Conservation (phyloP, 2,888 invertebrate species). For the Ommatoiulus sabulosus region DNA sequence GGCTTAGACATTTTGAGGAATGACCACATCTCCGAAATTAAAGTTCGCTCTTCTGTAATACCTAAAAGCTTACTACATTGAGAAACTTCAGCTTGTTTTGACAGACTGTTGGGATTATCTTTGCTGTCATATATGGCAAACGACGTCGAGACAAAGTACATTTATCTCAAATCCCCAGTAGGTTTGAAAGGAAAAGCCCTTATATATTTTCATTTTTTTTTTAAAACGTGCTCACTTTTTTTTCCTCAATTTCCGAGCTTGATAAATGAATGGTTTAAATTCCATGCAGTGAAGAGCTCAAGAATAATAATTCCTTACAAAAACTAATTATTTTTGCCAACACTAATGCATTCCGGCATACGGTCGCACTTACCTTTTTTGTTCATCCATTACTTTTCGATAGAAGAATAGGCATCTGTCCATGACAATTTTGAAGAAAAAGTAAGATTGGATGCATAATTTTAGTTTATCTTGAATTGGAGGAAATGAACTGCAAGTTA, state of each 20-base stretch:
- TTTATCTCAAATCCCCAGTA: not conserved
- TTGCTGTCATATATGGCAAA: not conserved
- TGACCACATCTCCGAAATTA: not conserved
- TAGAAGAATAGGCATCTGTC: no score
- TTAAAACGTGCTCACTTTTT: not conserved
- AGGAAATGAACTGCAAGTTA: no score
- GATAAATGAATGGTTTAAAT: not conserved
- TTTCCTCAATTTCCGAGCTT: not conserved
- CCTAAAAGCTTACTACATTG: not conserved
- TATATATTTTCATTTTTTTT: not conserved
- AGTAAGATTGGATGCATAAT: no score
- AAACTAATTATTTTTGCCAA: no score
- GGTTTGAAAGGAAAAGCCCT: not conserved
- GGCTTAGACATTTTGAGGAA: not conserved
- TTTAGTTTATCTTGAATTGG: no score
- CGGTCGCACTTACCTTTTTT: no score
- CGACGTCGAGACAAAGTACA: not conserved
- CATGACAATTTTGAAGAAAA: no score
- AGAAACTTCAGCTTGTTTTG: not conserved
- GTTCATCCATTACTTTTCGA: no score
- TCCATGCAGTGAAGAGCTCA: no score
- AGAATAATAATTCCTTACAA: no score
- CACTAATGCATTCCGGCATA: not conserved
- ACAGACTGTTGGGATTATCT: not conserved
- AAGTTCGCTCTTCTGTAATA: not conserved